Evolutionary conservation across 2,888 invertebrate genomes (phyloP), one percentile per base, ranked within the genome.

Genomic region (Bombyx huttoni): DNA sequence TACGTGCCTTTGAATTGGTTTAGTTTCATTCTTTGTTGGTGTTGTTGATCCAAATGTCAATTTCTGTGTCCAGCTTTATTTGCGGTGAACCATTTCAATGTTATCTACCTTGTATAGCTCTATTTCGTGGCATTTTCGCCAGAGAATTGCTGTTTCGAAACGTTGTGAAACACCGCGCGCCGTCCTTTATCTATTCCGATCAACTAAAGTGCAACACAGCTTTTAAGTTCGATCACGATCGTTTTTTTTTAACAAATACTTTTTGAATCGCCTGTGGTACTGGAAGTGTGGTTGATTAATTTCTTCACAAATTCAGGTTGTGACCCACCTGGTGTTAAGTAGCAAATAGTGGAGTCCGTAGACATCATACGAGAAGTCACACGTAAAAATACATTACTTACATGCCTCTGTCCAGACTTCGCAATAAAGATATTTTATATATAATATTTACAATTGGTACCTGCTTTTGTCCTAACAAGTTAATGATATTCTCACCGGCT

Each of bases 21-120:
- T 63, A 62, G 70, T 70, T 73, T 73, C 73, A 71, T 63, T 75
- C 78, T 80, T 77, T 78, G 75, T 76, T 73, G 61, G 55, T 56
- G 54, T 63, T 64, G 67, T 73, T 73, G 63, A 47, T 68, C 70
- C 64, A 77, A 79, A 79, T 79, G 73, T 67, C 76, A 75, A 24
- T 68, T 74, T 75, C 73, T 75, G 74, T 75, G 76, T 70, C 73
- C 74, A 64, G 55, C 68, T 59, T 74, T 76, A 59, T 65, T 58
- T 59, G 61, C 57, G 60, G 58, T 62, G 56, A 56, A 49, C 51
- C 51, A 46, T 54, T 60, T 49, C 12, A 34, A 57, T 59, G 57
- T 59, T 50, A 49, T 54, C 49, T 47, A 12, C 46, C 55, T 52
- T 33, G 53, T 59, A 58, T 57, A 57, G 60, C 59, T 59, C 58